Evolutionary conservation across 2,797 vertebrate species (phyloP).

Genomic region (Spheniscus humboldti): DNA sequence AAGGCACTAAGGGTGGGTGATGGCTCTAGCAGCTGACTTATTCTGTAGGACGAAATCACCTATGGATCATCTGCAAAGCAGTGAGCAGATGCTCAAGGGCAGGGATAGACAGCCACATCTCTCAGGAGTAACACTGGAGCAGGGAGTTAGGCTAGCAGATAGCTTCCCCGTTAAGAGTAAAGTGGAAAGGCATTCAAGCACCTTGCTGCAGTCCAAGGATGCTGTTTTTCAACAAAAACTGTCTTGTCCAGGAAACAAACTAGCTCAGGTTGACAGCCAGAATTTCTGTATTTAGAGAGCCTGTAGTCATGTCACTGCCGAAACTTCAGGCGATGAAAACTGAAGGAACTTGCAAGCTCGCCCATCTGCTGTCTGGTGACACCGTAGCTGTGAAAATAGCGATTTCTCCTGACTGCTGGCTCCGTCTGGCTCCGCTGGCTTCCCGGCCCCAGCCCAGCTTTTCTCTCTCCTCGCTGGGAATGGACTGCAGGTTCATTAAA

Average conservation of each 20-base stretch:
- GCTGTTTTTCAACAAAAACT: not conserved
- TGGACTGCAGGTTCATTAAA: not conserved
- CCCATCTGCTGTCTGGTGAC: slow-evolving; percentile 6
- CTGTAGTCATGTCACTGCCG: accelerated
- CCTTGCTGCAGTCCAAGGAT: accelerated
- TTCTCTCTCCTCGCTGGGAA: not conserved
- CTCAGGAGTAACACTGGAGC: accelerated
- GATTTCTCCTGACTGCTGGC: not conserved
- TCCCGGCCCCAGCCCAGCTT: not conserved
- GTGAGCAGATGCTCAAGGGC: not conserved
- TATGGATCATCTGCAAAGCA: not conserved
- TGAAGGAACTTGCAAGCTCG: not conserved
- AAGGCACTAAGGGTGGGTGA: accelerated
- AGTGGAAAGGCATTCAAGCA: not conserved
- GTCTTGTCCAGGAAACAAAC: not conserved
- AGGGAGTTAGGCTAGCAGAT: not conserved
- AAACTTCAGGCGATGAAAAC: not conserved
- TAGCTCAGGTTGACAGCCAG: not conserved
- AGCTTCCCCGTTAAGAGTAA: not conserved
- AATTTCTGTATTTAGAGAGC: not conserved
- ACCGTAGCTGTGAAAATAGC: not conserved
- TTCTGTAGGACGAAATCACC: not conserved
- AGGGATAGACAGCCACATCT: accelerated
- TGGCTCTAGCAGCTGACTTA: not conserved
- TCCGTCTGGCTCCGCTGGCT: not conserved